These are phyloP conservation scores for Eristalis intricaria DNA, from an alignment of 2,888 invertebrate species.

Conservation along the genomic window DNA sequence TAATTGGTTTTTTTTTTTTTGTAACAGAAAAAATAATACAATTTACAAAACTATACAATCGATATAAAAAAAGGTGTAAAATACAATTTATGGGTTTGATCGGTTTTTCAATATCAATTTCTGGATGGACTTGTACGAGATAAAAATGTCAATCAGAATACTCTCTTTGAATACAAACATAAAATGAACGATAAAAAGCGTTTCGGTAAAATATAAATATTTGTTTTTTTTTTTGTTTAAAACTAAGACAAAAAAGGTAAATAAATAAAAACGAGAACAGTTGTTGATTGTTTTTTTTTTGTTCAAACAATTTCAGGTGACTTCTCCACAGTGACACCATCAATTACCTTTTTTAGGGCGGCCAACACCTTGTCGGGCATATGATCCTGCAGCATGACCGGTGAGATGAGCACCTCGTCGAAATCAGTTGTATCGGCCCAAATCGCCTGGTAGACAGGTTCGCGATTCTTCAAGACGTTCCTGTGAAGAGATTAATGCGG, in stretches of 20 bases:
- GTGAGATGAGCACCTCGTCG: slow-evolving; percentile 93
- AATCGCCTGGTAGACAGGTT: slow-evolving; percentile 93
- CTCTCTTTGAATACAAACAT: slow-evolving; percentile 32
- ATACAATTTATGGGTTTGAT: slow-evolving; percentile 33
- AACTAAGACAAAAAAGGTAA: not conserved
- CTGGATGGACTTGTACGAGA: slow-evolving; percentile 40
- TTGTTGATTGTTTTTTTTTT: not conserved
- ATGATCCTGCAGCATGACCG: slow-evolving; percentile 94
- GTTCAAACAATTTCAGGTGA: slow-evolving; percentile 73
- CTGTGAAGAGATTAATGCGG: slow-evolving; percentile 80
- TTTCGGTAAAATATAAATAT: slow-evolving; percentile 24
- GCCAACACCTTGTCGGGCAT: slow-evolving; percentile 94
- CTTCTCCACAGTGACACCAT: slow-evolving; percentile 76
- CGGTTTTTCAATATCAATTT: slow-evolving; percentile 10
- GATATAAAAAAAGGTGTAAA: slow-evolving; percentile 24
- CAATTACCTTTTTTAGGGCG: slow-evolving; percentile 91
- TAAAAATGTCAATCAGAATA: slow-evolving; percentile 54
- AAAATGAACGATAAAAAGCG: slow-evolving; percentile 39
- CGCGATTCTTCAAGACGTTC: slow-evolving; percentile 86
- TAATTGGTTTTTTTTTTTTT: too few species aligned
- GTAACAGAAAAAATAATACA: slow-evolving; percentile 14
- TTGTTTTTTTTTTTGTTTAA: slow-evolving; percentile 16
- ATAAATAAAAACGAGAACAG: not conserved
- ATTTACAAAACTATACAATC: slow-evolving; percentile 30
- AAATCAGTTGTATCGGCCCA: slow-evolving; percentile 93